Evolutionary conservation across 92 coral and sea anemone species (phyloP).

Genomic region (Bergia puertoricense): DNA sequence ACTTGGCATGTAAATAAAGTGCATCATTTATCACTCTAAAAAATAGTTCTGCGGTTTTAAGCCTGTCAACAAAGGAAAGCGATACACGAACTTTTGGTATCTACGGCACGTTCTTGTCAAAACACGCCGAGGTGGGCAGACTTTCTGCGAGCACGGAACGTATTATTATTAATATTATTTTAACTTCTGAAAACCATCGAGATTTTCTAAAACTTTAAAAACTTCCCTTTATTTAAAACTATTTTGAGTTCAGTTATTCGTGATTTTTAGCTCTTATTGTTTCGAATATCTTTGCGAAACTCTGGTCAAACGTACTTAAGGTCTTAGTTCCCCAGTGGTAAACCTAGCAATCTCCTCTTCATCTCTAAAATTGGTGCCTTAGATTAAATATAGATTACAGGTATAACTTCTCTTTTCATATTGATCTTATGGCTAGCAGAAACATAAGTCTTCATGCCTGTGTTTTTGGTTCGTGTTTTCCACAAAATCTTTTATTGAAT

Average conservation of each 20-base stretch:
- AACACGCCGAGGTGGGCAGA: not conserved
- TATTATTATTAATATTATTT: not conserved
- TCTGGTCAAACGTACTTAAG: too few relatives aligned
- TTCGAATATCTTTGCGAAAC: not conserved
- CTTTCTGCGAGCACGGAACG: not conserved
- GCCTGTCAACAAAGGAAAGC: slow-evolving; percentile 32
- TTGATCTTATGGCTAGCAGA: not conserved
- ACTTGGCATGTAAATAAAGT: slow-evolving; percentile 53
- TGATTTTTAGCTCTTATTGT: not conserved
- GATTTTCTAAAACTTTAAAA: not conserved
- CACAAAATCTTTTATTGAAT: not conserved
- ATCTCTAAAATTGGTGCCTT: not conserved
- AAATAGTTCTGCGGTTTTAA: slow-evolving; percentile 43
- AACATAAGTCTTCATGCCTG: not conserved
- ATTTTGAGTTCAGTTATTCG: slow-evolving; percentile 1
- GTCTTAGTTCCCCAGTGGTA: too few relatives aligned
- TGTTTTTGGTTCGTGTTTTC: not conserved
- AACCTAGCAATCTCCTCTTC: too few relatives aligned
- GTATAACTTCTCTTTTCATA: not conserved
- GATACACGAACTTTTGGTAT: slow-evolving; percentile 16
- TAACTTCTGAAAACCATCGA: not conserved
- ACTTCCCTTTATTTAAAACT: not conserved
- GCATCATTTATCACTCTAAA: slow-evolving; percentile 54
- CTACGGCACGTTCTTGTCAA: slow-evolving; percentile 11
- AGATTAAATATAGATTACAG: not conserved